A percentile compares a stretch with the other conserved stretches of the same genome.
Evolutionary conservation across 2,113 vertebrate genomes (phyloP).

Genomic region (Chaetodon auriga): DNA sequence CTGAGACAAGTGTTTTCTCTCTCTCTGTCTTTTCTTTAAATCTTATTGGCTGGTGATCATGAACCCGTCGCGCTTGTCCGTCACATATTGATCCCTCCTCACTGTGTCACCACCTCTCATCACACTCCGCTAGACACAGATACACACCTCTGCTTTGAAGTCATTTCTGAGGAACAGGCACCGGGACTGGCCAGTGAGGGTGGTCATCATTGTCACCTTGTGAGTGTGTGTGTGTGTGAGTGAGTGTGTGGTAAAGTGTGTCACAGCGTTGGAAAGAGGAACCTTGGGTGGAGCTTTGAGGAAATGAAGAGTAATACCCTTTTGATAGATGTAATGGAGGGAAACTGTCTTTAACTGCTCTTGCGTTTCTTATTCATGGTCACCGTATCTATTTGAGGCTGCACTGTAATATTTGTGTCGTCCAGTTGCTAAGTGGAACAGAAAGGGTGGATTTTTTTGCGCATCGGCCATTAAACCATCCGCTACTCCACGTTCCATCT

Average conservation of each 20-base stretch:
- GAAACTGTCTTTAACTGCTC: constrained; percentile 15
- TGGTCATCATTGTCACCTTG: constrained; percentile 5
- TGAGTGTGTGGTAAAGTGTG: constrained; percentile 11
- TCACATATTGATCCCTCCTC: constrained; percentile 17
- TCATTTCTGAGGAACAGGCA: not conserved
- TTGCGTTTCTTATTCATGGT: constrained; percentile 33
- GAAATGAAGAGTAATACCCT: constrained; percentile 27
- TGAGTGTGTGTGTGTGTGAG: not conserved
- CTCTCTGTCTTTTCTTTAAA: not conserved
- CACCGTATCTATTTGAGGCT: constrained; percentile 27
- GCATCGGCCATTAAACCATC: constrained; percentile 39
- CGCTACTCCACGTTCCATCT: constrained; percentile 61
- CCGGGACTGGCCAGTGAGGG: not conserved
- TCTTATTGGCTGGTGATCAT: constrained; percentile 1
- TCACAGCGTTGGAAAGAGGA: constrained; percentile 13
- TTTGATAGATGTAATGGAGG: constrained; percentile 32
- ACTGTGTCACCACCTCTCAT: constrained; percentile 33
- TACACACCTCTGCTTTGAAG: constrained; percentile 5
- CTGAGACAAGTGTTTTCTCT: not conserved
- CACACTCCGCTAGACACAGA: constrained; percentile 30
- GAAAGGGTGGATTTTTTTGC: constrained; percentile 41
- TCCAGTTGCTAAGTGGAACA: constrained; percentile 72
- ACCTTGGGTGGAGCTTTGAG: constrained; percentile 26
- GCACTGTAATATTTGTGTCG: constrained; percentile 47
- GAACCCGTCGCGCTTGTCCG: not conserved